phyloP scores from a whole-genome alignment of 64 coral and sea anemone species.

The Platygyra sinensis region DNA sequence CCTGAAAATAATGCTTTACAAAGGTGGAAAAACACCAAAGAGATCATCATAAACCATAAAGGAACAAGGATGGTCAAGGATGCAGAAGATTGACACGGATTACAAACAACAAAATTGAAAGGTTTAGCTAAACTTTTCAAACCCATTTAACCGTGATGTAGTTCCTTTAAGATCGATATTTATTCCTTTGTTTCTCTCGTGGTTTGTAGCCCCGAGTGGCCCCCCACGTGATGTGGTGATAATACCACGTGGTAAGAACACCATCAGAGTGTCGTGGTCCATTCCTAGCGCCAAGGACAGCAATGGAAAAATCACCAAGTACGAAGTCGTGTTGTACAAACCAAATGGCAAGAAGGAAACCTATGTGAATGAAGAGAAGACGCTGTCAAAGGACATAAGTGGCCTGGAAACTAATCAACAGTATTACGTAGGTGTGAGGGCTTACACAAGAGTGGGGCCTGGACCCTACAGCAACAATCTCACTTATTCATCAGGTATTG shows the following conservation, averaged over 20 bases:
- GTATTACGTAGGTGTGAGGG: constrained; percentile 46
- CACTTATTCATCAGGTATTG: constrained; percentile 6
- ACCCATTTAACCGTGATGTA: too few species aligned
- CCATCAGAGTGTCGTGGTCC: constrained; percentile 64
- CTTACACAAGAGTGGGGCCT: constrained; percentile 50
- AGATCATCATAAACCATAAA: too few species aligned
- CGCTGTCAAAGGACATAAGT: constrained; percentile 46
- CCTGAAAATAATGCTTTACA: too few species aligned
- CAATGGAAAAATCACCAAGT: constrained; percentile 33
- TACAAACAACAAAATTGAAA: too few species aligned
- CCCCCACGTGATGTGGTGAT: constrained; percentile 64
- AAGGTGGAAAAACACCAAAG: too few species aligned
- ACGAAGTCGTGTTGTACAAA: constrained; percentile 41
- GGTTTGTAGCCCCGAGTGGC: constrained; percentile 54
- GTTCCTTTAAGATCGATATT: neutral
- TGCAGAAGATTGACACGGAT: too few species aligned
- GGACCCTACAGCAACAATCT: constrained; percentile 45
- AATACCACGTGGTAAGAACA: constrained; percentile 33
- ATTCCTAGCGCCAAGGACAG: constrained; percentile 25
- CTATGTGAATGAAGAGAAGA: constrained; percentile 11
- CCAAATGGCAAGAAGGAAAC: neutral
- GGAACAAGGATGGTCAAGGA: too few species aligned
- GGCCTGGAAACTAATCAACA: constrained; percentile 25
- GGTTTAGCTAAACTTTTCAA: too few species aligned
- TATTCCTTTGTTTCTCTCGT: neutral